Evolutionary conservation across 2,797 vertebrate species (phyloP).

Genomic region (Apodemus agrarius): DNA sequence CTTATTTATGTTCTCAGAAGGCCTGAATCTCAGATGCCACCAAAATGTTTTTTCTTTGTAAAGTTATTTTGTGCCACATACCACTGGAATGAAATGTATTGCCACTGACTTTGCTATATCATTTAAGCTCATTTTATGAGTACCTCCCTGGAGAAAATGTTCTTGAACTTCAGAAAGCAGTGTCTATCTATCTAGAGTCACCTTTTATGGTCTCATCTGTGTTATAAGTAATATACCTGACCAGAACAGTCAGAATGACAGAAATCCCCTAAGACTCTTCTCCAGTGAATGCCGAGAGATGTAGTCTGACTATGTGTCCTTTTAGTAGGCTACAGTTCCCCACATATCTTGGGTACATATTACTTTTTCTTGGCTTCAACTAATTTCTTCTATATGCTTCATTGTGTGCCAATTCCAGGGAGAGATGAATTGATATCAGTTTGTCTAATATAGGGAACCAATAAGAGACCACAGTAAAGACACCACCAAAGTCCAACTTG

Average conservation of each 20-base stretch:
- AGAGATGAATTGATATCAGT: not conserved
- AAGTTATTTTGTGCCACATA: not conserved
- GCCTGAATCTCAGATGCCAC: not conserved
- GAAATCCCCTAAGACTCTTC: not conserved
- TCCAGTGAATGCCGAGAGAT: not conserved
- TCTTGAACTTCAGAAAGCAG: not conserved
- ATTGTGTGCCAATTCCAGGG: not conserved
- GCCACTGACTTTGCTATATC: not conserved
- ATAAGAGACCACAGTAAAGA: not conserved
- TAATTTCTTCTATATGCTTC: constrained; percentile 37
- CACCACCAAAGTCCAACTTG: not conserved
- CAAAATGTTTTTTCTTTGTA: not conserved
- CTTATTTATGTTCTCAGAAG: not conserved
- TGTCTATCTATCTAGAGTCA: not conserved
- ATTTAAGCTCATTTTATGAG: not conserved
- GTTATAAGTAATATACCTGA: not conserved
- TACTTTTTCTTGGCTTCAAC: not conserved
- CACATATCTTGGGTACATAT: not conserved
- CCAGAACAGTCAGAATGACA: not conserved
- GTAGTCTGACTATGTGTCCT: not conserved
- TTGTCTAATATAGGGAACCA: not conserved
- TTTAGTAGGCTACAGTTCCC: not conserved
- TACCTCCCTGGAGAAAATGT: not conserved
- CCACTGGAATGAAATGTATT: not conserved
- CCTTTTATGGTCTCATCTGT: too few species aligned